Evolutionary conservation across 2,113 vertebrate genomes (phyloP).

Genomic region (Eublepharis macularius): DNA sequence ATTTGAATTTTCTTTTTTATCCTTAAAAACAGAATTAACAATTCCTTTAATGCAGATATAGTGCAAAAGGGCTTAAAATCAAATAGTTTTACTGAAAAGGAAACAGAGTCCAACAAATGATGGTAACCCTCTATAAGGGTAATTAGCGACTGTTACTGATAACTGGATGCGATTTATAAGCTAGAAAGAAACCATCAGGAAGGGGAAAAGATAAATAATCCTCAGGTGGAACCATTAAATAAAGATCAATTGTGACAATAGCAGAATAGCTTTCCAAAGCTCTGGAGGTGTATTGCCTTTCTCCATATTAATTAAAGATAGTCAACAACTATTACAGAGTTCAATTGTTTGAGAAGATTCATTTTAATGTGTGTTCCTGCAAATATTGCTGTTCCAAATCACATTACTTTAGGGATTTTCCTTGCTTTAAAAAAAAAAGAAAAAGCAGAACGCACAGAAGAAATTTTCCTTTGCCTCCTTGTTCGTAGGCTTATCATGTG

Average conservation of each 20-base stretch:
- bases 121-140: slow-evolving; percentile 49
- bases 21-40: background rate
- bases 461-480: background rate
- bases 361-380: background rate
- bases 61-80: slow-evolving; percentile 44
- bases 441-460: background rate
- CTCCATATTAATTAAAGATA: slow-evolving; percentile 53
- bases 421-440: background rate
- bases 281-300: slow-evolving; percentile 34
- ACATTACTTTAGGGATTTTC: background rate
- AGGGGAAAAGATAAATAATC: slow-evolving; percentile 57
- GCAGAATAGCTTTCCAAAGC: slow-evolving; percentile 18
- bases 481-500: background rate
- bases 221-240: slow-evolving; percentile 60
- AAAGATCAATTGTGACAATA: slow-evolving; percentile 56
- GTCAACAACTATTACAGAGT: slow-evolving; percentile 11
- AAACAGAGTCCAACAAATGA: slow-evolving; percentile 43
- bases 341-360: slow-evolving; percentile 10
- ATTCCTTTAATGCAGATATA: background rate
- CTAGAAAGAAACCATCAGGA: slow-evolving; percentile 28
- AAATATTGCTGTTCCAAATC: background rate
- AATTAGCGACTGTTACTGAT: slow-evolving; percentile 59
- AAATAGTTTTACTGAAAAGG: slow-evolving; percentile 53
- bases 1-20: background rate
- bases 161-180: slow-evolving; percentile 49